phyloP scores from a whole-genome alignment of 1,140 invertebrate species.

The Bombus difficillimus region DNA sequence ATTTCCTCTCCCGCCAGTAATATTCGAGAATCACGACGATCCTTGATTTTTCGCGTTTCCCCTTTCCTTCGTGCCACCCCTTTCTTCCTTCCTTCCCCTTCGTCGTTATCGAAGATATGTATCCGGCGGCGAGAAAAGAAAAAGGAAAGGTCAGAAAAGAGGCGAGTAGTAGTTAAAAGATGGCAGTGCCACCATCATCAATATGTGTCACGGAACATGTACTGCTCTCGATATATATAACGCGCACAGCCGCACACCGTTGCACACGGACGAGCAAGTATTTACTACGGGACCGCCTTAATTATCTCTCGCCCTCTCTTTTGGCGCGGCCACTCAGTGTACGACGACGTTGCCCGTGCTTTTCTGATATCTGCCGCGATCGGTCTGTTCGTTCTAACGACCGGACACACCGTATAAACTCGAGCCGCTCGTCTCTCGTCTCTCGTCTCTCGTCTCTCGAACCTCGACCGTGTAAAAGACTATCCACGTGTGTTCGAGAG shows the following conservation, averaged over 20 bases:
- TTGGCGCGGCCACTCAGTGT: constrained; percentile 41
- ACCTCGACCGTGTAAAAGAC: constrained; percentile 15
- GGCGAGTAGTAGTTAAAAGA: constrained; percentile 75
- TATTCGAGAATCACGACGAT: constrained; percentile 5
- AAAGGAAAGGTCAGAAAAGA: constrained; percentile 26
- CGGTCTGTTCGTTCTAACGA: constrained; percentile 60
- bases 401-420: constrained; percentile 44
- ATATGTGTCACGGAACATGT: constrained; percentile 79
- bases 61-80: too few species aligned
- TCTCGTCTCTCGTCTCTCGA: constrained; percentile 10
- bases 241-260: background rate
- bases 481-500: constrained; percentile 11
- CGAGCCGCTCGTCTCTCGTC: constrained; percentile 12
- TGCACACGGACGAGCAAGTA: constrained; percentile 43
- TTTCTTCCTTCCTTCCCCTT: background rate
- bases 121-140: constrained; percentile 18
- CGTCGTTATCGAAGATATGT: constrained; percentile 50
- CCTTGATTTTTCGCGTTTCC: constrained; percentile 7
- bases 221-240: constrained; percentile 59
- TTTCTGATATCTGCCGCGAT: constrained; percentile 66
- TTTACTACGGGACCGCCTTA: constrained; percentile 77
- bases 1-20: background rate
- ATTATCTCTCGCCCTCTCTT: constrained; percentile 75
- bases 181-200: constrained; percentile 81
- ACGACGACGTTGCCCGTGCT: constrained; percentile 47